phyloP scores from a whole-genome alignment of 1,140 invertebrate genomes.

The Trichonephila clavata region DNA sequence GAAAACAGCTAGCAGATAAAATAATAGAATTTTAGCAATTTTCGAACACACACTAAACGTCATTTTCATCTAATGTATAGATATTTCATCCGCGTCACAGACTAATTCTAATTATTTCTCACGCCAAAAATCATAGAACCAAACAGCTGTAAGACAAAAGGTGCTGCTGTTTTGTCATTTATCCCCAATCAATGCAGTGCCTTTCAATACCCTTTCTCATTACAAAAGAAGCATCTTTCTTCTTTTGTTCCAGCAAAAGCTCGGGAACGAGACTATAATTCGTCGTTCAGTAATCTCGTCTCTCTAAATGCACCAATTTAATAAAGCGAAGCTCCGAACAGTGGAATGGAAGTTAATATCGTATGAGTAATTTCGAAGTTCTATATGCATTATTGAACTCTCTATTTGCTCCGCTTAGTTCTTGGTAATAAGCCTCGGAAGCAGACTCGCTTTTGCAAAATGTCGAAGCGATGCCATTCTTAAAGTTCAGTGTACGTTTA shows the following conservation, averaged over 20 bases:
- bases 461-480: background rate
- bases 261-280: background rate
- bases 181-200: background rate
- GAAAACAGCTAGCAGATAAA: no score
- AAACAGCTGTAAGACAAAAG: background rate
- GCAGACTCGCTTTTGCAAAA: background rate
- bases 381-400: slow-evolving; percentile 37
- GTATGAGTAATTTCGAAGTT: slow-evolving; percentile 27
- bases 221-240: slow-evolving; percentile 16
- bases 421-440: background rate
- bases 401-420: background rate
- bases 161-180: background rate
- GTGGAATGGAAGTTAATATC: slow-evolving; percentile 34
- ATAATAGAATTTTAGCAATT: no score
- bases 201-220: background rate
- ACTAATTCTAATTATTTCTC: background rate
- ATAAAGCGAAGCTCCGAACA: background rate
- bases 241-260: background rate
- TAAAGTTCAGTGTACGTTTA: background rate
- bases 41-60: no score
- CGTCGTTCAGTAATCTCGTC: slow-evolving; percentile 21
- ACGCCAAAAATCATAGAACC: background rate
- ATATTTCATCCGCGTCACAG: no score
- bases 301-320: slow-evolving; percentile 40
- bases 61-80: no score